Conservation (phyloP, 2,113 vertebrate species). For the Baryphthengus martii region DNA sequence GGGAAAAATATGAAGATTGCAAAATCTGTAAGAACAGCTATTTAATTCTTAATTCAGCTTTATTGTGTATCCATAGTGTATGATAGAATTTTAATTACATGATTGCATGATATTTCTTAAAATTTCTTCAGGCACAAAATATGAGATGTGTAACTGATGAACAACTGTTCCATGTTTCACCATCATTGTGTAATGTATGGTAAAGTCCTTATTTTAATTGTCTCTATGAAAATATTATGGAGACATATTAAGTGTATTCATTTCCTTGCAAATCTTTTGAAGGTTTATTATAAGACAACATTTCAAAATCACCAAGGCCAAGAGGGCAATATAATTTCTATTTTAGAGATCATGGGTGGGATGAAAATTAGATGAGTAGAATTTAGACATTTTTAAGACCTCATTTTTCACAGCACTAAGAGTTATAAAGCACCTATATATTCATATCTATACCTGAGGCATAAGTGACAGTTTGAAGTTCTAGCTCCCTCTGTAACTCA, state of each 20-base stretch:
- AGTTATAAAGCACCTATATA: background rate
- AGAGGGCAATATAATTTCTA: background rate
- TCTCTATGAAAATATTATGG: background rate
- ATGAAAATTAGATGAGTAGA: background rate
- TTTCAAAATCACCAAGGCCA: background rate
- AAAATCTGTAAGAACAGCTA: background rate
- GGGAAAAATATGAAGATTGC: background rate
- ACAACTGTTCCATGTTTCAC: background rate
- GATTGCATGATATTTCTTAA: background rate
- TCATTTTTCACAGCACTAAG: background rate
- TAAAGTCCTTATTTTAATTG: background rate
- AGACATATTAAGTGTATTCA: background rate
- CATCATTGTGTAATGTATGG: background rate
- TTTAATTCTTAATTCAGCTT: background rate
- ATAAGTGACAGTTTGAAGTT: background rate
- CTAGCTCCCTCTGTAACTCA: background rate
- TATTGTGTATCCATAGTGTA: background rate
- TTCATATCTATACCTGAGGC: background rate
- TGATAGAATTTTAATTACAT: background rate
- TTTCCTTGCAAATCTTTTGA: background rate
- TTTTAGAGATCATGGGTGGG: background rate
- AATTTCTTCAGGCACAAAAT: background rate
- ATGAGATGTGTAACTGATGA: background rate
- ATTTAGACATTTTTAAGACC: background rate
- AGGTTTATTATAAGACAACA: background rate